These are phyloP conservation scores for Crypturellus tataupa DNA, from an alignment of 2,797 vertebrate genomes.

Conservation along the genomic window DNA sequence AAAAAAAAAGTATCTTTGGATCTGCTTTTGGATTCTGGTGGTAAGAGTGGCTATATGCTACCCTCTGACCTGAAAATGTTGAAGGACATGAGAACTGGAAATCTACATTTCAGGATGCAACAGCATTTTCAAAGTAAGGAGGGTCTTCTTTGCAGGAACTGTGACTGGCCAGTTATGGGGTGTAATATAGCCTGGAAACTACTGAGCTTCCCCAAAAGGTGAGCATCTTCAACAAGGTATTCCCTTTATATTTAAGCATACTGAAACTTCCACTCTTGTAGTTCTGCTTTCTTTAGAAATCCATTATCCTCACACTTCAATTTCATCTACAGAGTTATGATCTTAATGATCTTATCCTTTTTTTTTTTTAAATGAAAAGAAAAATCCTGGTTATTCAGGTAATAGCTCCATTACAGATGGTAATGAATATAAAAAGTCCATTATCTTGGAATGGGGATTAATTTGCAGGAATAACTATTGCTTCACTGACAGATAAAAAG, in stretches of 20 bases:
- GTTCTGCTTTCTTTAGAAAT: not conserved
- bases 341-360: not conserved
- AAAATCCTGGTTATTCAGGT: slow-evolving; percentile 16
- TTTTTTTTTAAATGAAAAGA: slow-evolving; percentile 26
- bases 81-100: accelerated
- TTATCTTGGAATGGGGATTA: slow-evolving; percentile 13
- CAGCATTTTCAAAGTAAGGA: not conserved
- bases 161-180: not conserved
- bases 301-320: not conserved
- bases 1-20: not conserved
- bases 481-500: slow-evolving; percentile 19
- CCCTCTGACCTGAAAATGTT: not conserved
- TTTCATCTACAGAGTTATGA: not conserved
- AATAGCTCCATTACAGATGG: not conserved
- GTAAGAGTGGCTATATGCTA: not conserved
- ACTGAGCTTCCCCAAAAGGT: not conserved
- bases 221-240: not conserved
- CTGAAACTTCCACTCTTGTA: not conserved
- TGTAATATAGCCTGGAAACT: not conserved
- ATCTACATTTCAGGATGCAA: accelerated
- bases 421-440: slow-evolving; percentile 11
- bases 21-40: not conserved
- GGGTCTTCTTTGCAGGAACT: not conserved
- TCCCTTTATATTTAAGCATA: not conserved
- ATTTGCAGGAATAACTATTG: not conserved